These are phyloP conservation scores for Trissolcus basalis DNA, from an alignment of 1,140 invertebrate species.

Conservation along the genomic window DNA sequence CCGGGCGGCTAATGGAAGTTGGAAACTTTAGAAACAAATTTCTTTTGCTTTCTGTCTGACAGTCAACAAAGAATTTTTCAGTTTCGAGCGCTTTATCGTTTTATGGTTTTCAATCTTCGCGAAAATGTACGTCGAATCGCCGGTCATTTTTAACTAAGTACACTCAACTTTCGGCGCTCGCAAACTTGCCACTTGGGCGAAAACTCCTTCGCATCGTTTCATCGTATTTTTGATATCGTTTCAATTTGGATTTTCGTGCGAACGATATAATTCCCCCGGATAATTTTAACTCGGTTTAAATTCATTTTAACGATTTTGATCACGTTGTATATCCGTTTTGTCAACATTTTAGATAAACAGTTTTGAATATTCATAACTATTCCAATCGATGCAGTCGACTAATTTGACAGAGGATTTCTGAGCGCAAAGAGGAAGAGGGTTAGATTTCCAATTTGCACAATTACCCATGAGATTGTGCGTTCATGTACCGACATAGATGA, in stretches of 20 bases:
- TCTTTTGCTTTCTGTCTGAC: constrained; percentile 58
- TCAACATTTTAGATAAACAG: constrained; percentile 2
- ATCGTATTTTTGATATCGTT: no score
- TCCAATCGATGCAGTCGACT: not conserved
- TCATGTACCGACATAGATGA: constrained; percentile 65
- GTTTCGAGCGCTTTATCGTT: constrained; percentile 34
- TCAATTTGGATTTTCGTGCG: no score
- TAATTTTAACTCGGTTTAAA: no score
- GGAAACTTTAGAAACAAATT: constrained; percentile 66
- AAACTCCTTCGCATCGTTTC: no score
- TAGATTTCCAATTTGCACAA: constrained; percentile 64
- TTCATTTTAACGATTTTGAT: no score
- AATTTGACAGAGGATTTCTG: constrained; percentile 22
- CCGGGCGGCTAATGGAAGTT: constrained; percentile 65
- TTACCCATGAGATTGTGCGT: constrained; percentile 66
- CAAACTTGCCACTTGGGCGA: no score
- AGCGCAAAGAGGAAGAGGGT: constrained; percentile 13
- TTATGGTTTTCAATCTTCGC: constrained; percentile 57
- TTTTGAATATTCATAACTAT: constrained; percentile 13
- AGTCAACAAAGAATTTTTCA: constrained; percentile 60
- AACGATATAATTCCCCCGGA: no score
- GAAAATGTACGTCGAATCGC: not conserved
- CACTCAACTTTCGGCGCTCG: no score
- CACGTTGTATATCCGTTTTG: no score
- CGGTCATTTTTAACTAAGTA: no score